Evolutionary conservation across 2,113 vertebrate genomes (phyloP).

Genomic region (Nanorana parkeri): DNA sequence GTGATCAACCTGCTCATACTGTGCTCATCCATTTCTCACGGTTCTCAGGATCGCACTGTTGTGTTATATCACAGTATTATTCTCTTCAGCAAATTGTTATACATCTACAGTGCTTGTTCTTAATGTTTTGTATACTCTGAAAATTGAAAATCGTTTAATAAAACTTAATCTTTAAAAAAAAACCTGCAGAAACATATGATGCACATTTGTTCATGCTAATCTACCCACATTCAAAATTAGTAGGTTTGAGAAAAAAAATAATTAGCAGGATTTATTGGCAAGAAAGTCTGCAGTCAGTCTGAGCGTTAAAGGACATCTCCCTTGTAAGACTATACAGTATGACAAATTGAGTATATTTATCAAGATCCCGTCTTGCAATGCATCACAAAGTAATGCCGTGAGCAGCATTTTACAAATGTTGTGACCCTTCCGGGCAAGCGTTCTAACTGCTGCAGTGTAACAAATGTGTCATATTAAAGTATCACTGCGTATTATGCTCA

Average conservation of each 20-base stretch:
- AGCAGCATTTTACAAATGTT: slow-evolving; percentile 52
- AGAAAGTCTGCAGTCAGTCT: background rate
- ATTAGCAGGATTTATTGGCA: background rate
- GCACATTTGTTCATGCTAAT: background rate
- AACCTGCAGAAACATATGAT: too few species aligned
- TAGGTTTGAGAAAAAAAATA: background rate
- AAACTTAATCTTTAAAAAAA: too few species aligned
- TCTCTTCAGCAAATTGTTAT: too few species aligned
- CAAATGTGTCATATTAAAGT: slow-evolving; percentile 52
- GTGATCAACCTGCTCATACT: too few species aligned
- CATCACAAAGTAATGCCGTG: slow-evolving; percentile 47
- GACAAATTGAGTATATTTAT: slow-evolving; percentile 55
- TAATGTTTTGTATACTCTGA: too few species aligned
- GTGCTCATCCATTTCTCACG: too few species aligned
- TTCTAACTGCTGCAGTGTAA: slow-evolving; percentile 39
- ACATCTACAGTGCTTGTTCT: too few species aligned
- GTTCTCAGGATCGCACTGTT: too few species aligned
- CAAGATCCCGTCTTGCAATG: slow-evolving; percentile 46
- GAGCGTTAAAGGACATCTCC: slow-evolving; percentile 39
- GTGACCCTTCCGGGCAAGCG: slow-evolving; percentile 40
- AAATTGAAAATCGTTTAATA: too few species aligned
- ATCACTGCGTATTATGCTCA: slow-evolving; percentile 2
- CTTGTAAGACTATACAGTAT: slow-evolving; percentile 42
- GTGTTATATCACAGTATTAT: too few species aligned
- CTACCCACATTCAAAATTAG: too few species aligned